Percentiles rank a stretch among this genome's conserved stretches.
Conservation (phyloP, 2,888 invertebrate genomes). For the Selenia dentaria region DNA sequence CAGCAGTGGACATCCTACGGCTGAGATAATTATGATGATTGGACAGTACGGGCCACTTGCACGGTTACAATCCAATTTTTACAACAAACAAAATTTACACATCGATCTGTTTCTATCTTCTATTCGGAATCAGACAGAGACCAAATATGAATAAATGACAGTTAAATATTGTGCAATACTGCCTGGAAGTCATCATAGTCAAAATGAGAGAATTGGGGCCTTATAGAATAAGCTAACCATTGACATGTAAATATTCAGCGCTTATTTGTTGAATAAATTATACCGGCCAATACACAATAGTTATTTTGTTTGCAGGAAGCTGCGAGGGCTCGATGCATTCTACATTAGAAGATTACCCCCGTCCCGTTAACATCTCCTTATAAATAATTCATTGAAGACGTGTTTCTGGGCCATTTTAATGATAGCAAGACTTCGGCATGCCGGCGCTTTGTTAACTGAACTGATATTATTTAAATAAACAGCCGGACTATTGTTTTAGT, state of each 20-base stretch:
- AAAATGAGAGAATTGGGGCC: neutral
- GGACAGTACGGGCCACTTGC: too few relatives aligned
- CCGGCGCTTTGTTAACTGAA: slow-evolving; percentile 52
- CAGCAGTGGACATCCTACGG: too few relatives aligned
- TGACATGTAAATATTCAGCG: slow-evolving; percentile 34
- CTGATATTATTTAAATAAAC: slow-evolving; percentile 56
- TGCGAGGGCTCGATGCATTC: slow-evolving; percentile 27
- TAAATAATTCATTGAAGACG: slow-evolving; percentile 59
- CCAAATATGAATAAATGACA: too few relatives aligned
- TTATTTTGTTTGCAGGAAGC: slow-evolving; percentile 43
- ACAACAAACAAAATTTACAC: too few relatives aligned
- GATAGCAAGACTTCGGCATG: slow-evolving; percentile 52
- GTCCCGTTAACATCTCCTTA: slow-evolving; percentile 59
- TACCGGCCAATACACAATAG: slow-evolving; percentile 38
- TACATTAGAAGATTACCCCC: slow-evolving; percentile 38
- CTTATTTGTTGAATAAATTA: slow-evolving; percentile 39
- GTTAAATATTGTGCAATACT: too few relatives aligned
- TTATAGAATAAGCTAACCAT: slow-evolving; percentile 7
- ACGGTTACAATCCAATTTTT: too few relatives aligned
- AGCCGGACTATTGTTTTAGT: slow-evolving; percentile 38
- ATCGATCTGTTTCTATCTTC: too few relatives aligned
- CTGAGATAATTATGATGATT: too few relatives aligned
- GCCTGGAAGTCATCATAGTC: too few relatives aligned
- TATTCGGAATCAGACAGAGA: too few relatives aligned
- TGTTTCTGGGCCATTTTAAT: slow-evolving; percentile 48